phyloP scores from a whole-genome alignment of 2,888 invertebrate species.

The Hemicrepidius hirtus region DNA sequence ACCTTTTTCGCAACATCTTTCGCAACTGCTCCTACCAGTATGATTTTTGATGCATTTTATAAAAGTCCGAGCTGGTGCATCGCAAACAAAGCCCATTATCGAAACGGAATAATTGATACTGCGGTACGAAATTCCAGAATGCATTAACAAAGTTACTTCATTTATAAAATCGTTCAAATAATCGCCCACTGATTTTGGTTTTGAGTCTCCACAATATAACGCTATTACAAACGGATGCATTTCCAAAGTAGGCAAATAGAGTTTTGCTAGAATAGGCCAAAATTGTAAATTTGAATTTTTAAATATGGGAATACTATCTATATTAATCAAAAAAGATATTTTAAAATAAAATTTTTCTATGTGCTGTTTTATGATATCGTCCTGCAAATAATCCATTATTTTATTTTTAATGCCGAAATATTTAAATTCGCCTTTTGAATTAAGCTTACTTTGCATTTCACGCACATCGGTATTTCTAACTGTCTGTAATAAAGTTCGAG shows the following conservation, averaged over 20 bases:
- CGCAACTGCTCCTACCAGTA: neutral
- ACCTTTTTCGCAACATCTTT: neutral
- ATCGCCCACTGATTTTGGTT: neutral
- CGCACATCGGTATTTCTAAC: neutral
- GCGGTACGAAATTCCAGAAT: neutral
- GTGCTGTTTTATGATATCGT: neutral
- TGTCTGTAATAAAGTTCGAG: constrained; percentile 11
- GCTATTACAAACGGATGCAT: neutral
- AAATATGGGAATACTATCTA: neutral
- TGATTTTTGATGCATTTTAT: constrained; percentile 11
- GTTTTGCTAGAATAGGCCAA: neutral
- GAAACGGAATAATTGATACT: neutral
- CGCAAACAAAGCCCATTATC: neutral
- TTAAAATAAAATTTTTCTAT: neutral
- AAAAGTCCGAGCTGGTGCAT: constrained; percentile 8
- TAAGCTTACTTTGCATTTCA: neutral
- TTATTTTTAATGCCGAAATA: constrained; percentile 4
- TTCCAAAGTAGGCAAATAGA: neutral
- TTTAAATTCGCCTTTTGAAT: neutral
- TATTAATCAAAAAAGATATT: neutral
- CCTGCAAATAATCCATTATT: neutral
- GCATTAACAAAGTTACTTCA: neutral
- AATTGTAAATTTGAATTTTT: neutral
- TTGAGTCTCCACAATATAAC: constrained; percentile 5
- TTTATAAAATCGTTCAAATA: neutral